These are phyloP conservation scores for Lepilemur ruficaudatus DNA, from an alignment of 2,797 vertebrate genomes.

Conservation along the genomic window DNA sequence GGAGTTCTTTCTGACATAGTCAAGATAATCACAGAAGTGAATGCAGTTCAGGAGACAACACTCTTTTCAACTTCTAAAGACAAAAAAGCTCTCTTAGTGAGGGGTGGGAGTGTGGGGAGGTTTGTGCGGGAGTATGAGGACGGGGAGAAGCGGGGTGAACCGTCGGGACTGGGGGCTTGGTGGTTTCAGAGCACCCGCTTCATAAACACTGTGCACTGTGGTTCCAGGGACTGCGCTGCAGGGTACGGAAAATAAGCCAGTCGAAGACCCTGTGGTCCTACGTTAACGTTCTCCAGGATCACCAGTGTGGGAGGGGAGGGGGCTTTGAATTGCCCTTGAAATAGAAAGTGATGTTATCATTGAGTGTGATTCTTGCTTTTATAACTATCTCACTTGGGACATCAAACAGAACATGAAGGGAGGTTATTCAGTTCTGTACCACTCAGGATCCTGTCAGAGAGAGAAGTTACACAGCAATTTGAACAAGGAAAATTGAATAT, in stretches of 20 bases:
- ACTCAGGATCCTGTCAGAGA: neutral
- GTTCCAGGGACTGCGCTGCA: rapidly evolving
- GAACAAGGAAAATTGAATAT: neutral
- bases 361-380: neutral
- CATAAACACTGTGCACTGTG: neutral
- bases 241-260: too few relatives aligned
- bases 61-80: neutral
- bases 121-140: neutral
- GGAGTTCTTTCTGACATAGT: neutral
- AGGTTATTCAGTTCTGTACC: neutral
- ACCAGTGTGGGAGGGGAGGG: neutral
- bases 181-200: neutral
- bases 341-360: neutral
- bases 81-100: neutral
- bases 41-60: neutral
- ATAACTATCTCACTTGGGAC: neutral
- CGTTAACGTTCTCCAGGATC: too few relatives aligned
- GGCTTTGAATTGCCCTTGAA: neutral
- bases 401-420: neutral
- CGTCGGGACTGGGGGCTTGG: neutral
- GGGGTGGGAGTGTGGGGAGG: too few relatives aligned
- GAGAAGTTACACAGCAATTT: neutral
- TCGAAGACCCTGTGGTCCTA: neutral
- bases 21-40: neutral
- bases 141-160: neutral